Evolutionary conservation across 2,797 vertebrate species (phyloP), one percentile per base, ranked within the genome.

Genomic region (Hoplostethus atlanticus): DNA sequence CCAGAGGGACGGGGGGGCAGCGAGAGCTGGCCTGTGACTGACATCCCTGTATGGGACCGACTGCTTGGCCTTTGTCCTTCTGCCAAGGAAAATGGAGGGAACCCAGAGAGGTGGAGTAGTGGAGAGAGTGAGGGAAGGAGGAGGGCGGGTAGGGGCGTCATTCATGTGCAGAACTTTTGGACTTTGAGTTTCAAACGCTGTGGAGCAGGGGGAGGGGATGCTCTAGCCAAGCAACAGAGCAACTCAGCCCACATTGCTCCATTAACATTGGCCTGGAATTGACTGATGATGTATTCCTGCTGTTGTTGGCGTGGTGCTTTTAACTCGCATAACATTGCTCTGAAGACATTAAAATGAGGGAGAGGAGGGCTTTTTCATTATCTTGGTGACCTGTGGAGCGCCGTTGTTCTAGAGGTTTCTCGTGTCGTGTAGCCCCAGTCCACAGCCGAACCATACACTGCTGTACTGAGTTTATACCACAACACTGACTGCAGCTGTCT

Each of bases 1-100:
- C 67, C 7, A 44, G 60, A 63, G 67, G 77, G 81, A 58, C 80
- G 83, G 62, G 71, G 65, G 46, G 76, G 21, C 55, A 55, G 53
- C 1, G 54, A 46, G 83, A 55, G 66, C 73, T 25, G 65, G 76
- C 78, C 80, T 72, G 81, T 89, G 92, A 94, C 79, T 90, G 94
- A 93, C 91, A 79, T 88, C 75, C 73, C 86, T 81, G 84, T 89
- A 84, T 91, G 90, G 77, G 73, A 80, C 82, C 86, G 79, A 77
- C 81, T 64, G 82, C 83, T 83, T 54, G 71, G 85, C 76, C 88
- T 92, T 94, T 94, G 91, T 94, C 87, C 84, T 64, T 71, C 54
- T 84, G 75, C 90, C 86, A 86, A 89, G 79, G 70, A 79, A 91
- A 89, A 87, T 89, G 83, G 91, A 90, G 89, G 88, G 89, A 92